Base-by-base conservation (phyloP, 2,113 vertebrate species). In the Bujurquina vittata region DNA sequence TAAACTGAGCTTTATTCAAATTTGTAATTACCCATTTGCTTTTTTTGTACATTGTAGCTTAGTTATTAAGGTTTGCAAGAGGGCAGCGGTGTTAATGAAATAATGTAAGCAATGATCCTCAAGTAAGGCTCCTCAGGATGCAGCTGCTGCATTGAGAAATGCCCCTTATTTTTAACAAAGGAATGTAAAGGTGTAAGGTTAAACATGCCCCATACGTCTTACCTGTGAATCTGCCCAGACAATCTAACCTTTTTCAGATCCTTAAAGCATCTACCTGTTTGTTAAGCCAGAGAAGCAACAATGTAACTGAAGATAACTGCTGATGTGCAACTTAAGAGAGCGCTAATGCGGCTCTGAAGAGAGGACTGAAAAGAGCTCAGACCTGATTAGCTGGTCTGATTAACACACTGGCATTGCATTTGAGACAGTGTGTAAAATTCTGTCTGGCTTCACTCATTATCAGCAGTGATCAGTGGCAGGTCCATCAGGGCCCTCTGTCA, bases 321-420 rank as follows among this genome's bases (percentile, higher is more conserved):
- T 84, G 74, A 74, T 62, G 81, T 58, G 46, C 18, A 4, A 40
- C 31, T 62, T 84, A 88, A 88, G 67, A 72, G 55, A n/a, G 72
- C 2, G 31, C 74, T 85, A 78, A 85, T 15, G 37, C 83, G 61
- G 74, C 81, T 67, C 78, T 43, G 62, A 69, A 72, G 1, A 22
- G 18, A 22, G 52, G 75, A 60, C 65, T 79, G 80, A 76, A 74
- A 87, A 80, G 91, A 92, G 93, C 92, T 95, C 91, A 94, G 91
- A 93, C 92, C 90, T 86, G 93, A 94, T 93, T 94, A 94, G 91
- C 92, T 81, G 74, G 72, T 88, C 87, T 85, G 91, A 92, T 93
- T 92, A 90, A 87, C 75, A 80, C 91, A 75, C 83, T 67, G 75
- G 26, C 62, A 67, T 69, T 88, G 86, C 61, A 14, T 78, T 88